A percentile compares a stretch with the other conserved stretches of the same genome.
phyloP scores from a whole-genome alignment of 2,888 invertebrate species.

The Geophilus truncorum region DNA sequence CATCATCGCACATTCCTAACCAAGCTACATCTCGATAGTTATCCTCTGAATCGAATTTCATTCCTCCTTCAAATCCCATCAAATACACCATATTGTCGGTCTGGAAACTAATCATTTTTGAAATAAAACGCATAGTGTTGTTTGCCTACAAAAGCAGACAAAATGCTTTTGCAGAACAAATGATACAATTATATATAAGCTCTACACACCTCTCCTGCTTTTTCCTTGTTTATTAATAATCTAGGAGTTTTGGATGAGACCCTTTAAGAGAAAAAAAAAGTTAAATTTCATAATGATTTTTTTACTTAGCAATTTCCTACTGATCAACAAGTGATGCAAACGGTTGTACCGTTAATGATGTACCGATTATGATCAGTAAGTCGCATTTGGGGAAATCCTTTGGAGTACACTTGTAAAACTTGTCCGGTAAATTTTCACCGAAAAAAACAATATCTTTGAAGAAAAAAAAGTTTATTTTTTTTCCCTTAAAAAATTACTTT shows the following conservation, averaged over 20 bases:
- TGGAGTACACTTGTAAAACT: slow-evolving; percentile 54
- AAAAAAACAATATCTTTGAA: slow-evolving; percentile 92
- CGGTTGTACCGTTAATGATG: slow-evolving; percentile 88
- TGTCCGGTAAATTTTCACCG: slow-evolving; percentile 78
- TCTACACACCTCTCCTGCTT: slow-evolving; percentile 56
- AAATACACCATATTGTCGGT: slow-evolving; percentile 35
- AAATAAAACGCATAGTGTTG: not conserved
- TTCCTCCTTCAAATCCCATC: slow-evolving; percentile 53
- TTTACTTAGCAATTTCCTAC: slow-evolving; percentile 50
- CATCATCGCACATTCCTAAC: slow-evolving; percentile 77
- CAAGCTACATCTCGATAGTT: slow-evolving; percentile 70
- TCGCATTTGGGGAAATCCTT: slow-evolving; percentile 81
- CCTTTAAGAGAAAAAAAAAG: slow-evolving; percentile 46
- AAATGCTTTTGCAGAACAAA: too few species aligned
- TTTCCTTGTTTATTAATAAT: slow-evolving; percentile 79
- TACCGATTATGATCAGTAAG: slow-evolving; percentile 89
- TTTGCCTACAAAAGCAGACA: too few species aligned
- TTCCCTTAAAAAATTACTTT: not conserved
- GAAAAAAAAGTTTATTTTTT: not conserved
- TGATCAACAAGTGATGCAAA: slow-evolving; percentile 82
- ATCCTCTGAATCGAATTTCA: slow-evolving; percentile 62
- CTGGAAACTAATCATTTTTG: not conserved
- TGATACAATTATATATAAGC: not conserved
- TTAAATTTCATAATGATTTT: not conserved
- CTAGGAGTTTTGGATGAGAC: slow-evolving; percentile 69